Conservation (phyloP, 2,113 vertebrate genomes). For the Myanophis thanlyinensis region DNA sequence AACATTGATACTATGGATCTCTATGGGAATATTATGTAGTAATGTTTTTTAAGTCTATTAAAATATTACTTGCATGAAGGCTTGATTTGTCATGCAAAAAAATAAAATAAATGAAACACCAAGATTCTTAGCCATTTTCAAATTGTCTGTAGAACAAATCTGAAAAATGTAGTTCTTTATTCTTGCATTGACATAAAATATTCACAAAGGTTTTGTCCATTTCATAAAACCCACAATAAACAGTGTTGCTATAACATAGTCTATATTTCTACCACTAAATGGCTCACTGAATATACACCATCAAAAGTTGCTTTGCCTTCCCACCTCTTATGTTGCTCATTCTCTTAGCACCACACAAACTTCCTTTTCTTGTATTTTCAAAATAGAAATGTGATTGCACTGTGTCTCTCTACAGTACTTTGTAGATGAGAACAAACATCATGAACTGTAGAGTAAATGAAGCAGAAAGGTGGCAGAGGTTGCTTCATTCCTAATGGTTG, state of each 20-base stretch:
- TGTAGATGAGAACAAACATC: constrained; percentile 43
- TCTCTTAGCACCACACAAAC: constrained; percentile 14
- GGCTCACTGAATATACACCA: constrained; percentile 14
- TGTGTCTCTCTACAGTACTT: constrained; percentile 23
- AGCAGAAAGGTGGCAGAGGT: constrained; percentile 59
- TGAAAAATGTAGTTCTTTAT: neutral
- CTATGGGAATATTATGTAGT: neutral
- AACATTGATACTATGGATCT: neutral
- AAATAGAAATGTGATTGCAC: constrained; percentile 52
- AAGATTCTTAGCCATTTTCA: neutral
- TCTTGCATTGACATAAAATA: constrained; percentile 2
- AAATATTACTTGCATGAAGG: neutral
- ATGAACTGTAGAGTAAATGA: constrained; percentile 23
- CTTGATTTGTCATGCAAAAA: neutral
- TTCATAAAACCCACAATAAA: neutral
- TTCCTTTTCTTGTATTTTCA: constrained; percentile 29
- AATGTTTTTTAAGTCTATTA: neutral
- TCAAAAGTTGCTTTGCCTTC: constrained; percentile 11
- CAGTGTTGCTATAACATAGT: constrained; percentile 5
- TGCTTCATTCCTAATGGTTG: constrained; percentile 41
- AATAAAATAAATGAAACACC: neutral
- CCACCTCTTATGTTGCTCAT: neutral
- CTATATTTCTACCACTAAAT: constrained; percentile 8
- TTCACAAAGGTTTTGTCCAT: constrained; percentile 25
- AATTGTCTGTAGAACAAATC: neutral